Evolutionary conservation across 1,140 invertebrate species (phyloP).

Genomic region (Tetraneura akinire): DNA sequence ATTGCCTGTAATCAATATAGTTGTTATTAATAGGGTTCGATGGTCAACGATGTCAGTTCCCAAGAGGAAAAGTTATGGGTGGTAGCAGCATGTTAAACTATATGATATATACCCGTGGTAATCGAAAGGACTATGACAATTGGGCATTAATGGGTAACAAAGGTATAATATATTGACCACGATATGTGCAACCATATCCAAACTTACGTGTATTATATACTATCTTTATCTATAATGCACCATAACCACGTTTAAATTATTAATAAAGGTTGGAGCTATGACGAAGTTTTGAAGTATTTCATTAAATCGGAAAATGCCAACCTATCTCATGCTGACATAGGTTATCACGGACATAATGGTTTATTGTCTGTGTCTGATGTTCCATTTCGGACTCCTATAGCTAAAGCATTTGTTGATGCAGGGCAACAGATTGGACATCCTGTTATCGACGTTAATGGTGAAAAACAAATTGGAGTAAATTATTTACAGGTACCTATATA

Average conservation of each 20-base stretch:
- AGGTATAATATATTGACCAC: slow-evolving; percentile 68
- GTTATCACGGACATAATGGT: slow-evolving; percentile 63
- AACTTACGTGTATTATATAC: too few species aligned
- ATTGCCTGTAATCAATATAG: background rate
- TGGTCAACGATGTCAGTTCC: slow-evolving; percentile 57
- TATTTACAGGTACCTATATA: slow-evolving; percentile 62
- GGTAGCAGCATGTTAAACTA: slow-evolving; percentile 67
- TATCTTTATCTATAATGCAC: too few species aligned
- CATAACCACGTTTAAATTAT: too few species aligned
- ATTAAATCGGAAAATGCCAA: slow-evolving; percentile 60
- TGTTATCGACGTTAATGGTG: slow-evolving; percentile 65
- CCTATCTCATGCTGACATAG: background rate
- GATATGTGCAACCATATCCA: too few species aligned
- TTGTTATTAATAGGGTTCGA: slow-evolving; percentile 23
- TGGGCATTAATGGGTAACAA: slow-evolving; percentile 61
- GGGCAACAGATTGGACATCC: slow-evolving; percentile 63
- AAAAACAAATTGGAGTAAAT: slow-evolving; percentile 68
- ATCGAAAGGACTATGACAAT: slow-evolving; percentile 64
- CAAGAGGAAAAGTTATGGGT: slow-evolving; percentile 65
- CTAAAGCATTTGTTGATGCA: slow-evolving; percentile 62
- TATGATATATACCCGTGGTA: slow-evolving; percentile 67
- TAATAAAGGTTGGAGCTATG: slow-evolving; percentile 63
- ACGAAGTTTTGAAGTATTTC: slow-evolving; percentile 63
- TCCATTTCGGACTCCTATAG: slow-evolving; percentile 66
- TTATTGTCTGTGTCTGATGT: slow-evolving; percentile 70